Conservation (phyloP, 1,140 invertebrate species). For the Heliconius hermathena region DNA sequence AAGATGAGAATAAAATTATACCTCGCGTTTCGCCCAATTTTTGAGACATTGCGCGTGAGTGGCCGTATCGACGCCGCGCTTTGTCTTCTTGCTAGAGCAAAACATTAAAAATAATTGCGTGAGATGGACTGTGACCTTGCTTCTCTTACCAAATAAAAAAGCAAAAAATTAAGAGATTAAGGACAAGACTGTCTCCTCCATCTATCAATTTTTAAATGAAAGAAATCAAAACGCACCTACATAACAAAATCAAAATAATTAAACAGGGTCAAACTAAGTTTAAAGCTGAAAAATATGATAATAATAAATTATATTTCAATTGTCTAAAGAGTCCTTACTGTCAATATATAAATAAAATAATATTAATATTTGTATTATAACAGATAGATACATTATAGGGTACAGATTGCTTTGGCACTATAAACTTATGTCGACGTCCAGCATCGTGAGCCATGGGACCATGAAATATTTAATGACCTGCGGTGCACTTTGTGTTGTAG, state of each 20-base stretch:
- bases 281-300: not conserved
- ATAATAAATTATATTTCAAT: not conserved
- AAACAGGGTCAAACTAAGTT: not conserved
- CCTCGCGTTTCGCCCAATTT: too few relatives aligned
- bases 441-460: conserved; percentile 33
- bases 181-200: too few relatives aligned
- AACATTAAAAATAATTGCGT: too few relatives aligned
- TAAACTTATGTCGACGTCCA: conserved; percentile 45
- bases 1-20: too few relatives aligned
- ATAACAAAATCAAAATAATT: not conserved
- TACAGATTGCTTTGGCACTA: conserved; percentile 59
- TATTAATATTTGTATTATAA: conserved; percentile 14
- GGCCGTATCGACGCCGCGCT: too few relatives aligned
- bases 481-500: conserved; percentile 29
- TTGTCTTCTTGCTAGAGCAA: too few relatives aligned
- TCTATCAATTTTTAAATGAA: too few relatives aligned
- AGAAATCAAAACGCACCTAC: not conserved
- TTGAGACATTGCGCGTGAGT: too few relatives aligned
- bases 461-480: conserved; percentile 42
- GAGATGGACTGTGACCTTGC: too few relatives aligned
- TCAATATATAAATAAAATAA: not conserved
- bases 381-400: conserved; percentile 28
- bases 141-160: too few relatives aligned
- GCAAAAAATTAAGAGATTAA: too few relatives aligned
- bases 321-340: not conserved